Evolutionary conservation across 2,797 vertebrate species (phyloP).

Genomic region (Cirrhinus mrigala): DNA sequence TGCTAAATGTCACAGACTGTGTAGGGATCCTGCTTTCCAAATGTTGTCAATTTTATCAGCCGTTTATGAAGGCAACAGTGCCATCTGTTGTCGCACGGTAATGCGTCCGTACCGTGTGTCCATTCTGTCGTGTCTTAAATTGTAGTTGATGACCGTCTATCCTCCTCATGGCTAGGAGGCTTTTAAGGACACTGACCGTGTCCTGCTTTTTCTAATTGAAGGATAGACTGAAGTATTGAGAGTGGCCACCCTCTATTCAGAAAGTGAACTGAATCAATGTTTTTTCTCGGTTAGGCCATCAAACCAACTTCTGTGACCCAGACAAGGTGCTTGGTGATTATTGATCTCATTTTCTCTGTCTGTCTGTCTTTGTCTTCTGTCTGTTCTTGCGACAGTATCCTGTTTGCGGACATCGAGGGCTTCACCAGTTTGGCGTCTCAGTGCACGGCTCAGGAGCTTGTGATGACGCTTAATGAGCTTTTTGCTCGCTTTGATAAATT

Average conservation of each 20-base stretch:
- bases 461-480: slow-evolving; percentile 84
- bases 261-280: slow-evolving; percentile 40
- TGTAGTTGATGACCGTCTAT: slow-evolving; percentile 53
- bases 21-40: slow-evolving; percentile 33
- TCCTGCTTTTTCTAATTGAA: slow-evolving; percentile 47
- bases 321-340: slow-evolving; percentile 51
- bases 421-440: slow-evolving; percentile 84
- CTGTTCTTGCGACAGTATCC: slow-evolving; percentile 71
- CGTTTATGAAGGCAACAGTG: slow-evolving; percentile 51
- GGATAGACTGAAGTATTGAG: slow-evolving; percentile 42
- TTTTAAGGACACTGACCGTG: slow-evolving; percentile 39
- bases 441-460: slow-evolving; percentile 84
- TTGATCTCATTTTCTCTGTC: slow-evolving; percentile 52
- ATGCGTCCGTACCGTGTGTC: slow-evolving; percentile 10
- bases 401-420: slow-evolving; percentile 84
- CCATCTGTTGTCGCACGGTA: slow-evolving; percentile 57
- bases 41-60: slow-evolving; percentile 36
- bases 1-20: slow-evolving; percentile 42
- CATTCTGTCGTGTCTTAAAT: slow-evolving; percentile 58
- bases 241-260: slow-evolving; percentile 53
- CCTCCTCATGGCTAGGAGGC: slow-evolving; percentile 31
- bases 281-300: slow-evolving; percentile 45
- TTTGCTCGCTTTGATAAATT: slow-evolving; percentile 84
- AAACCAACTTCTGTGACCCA: slow-evolving; percentile 45
- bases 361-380: not conserved